Evolutionary conservation across 2,888 invertebrate genomes (phyloP).

Genomic region (Xylota sylvarum): DNA sequence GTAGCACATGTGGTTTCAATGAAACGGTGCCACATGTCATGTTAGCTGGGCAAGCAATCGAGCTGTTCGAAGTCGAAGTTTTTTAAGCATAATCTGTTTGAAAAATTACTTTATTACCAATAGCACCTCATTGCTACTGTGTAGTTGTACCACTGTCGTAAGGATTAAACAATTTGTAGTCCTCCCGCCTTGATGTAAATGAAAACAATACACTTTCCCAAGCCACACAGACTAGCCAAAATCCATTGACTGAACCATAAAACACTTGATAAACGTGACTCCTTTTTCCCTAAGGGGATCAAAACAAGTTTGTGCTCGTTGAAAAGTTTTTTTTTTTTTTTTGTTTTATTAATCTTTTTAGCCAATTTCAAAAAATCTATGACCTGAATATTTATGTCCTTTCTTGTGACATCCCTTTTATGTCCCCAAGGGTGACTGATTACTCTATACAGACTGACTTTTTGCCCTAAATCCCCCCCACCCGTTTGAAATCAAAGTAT

Average conservation of each 20-base stretch:
- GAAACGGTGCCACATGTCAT: no score
- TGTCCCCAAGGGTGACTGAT: background rate
- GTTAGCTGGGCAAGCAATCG: no score
- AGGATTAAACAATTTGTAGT: no score
- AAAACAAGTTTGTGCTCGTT: background rate
- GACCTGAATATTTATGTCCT: constrained; percentile 19
- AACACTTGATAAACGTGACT: background rate
- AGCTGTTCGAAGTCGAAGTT: no score
- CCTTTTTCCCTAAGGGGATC: background rate
- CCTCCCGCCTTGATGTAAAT: background rate
- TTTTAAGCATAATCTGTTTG: no score
- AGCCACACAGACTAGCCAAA: background rate
- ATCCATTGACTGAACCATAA: background rate
- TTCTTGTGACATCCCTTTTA: constrained; percentile 6
- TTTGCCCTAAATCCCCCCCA: background rate
- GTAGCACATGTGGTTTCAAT: no score
- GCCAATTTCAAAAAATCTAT: constrained; percentile 6
- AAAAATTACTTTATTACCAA: no score
- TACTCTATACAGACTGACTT: background rate
- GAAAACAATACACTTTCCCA: background rate
- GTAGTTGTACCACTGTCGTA: no score
- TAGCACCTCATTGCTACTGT: no score
- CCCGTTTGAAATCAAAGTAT: background rate
- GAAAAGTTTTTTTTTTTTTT: background rate
- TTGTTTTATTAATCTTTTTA: background rate